Evolutionary conservation across 2,888 invertebrate genomes (phyloP).

Genomic region (Leptogaster cylindrica): DNA sequence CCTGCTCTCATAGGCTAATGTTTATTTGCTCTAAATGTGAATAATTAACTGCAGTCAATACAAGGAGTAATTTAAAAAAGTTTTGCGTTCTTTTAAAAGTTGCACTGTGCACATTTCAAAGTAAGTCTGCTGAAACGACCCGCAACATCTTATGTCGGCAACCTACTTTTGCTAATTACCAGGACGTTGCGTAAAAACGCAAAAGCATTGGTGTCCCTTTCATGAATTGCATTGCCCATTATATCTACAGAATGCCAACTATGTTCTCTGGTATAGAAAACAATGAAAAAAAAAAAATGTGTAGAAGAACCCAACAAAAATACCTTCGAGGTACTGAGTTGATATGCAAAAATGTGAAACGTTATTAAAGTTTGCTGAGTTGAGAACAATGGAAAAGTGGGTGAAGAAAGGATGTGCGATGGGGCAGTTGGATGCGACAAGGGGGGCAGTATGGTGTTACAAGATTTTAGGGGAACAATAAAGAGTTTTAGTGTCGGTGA

Average conservation of each 20-base stretch:
- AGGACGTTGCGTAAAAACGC: slow-evolving; percentile 20
- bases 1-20: too few relatives aligned
- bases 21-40: too few relatives aligned
- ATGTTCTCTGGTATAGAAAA: not conserved
- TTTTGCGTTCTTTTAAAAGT: too few relatives aligned
- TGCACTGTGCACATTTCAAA: too few relatives aligned
- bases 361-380: slow-evolving; percentile 31
- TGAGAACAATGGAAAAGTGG: slow-evolving; percentile 3
- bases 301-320: slow-evolving; percentile 15
- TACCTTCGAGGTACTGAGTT: slow-evolving; percentile 9
- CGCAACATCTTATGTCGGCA: slow-evolving; percentile 15
- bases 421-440: not conserved
- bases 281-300: slow-evolving; percentile 25
- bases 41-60: too few relatives aligned
- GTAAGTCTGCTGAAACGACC: not conserved
- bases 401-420: not conserved
- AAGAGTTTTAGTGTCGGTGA: slow-evolving; percentile 22
- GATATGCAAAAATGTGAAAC: slow-evolving; percentile 29
- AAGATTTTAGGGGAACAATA: slow-evolving; percentile 35
- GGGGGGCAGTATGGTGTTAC: slow-evolving; percentile 18
- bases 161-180: slow-evolving; percentile 29
- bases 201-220: slow-evolving; percentile 1
- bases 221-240: slow-evolving; percentile 5
- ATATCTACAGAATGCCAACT: not conserved
- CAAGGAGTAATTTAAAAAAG: too few relatives aligned